These are phyloP conservation scores for Pristionchus maxplancki DNA, from an alignment of 2,888 invertebrate genomes.

Conservation along the genomic window DNA sequence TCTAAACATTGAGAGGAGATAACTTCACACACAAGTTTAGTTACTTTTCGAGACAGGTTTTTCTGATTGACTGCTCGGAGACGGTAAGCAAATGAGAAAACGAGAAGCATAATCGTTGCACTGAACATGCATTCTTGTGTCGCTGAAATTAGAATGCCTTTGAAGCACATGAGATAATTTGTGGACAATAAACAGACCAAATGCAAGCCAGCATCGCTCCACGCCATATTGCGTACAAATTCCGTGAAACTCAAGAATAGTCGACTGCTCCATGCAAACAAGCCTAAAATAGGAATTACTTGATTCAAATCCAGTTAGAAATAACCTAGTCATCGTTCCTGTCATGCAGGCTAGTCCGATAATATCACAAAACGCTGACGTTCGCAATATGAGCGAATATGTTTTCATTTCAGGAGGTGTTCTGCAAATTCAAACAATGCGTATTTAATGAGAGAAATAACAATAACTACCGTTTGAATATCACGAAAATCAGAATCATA, in stretches of 20 bases:
- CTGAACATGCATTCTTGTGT: background rate
- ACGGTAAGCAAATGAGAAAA: background rate
- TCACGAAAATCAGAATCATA: background rate
- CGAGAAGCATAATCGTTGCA: background rate
- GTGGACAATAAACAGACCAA: background rate
- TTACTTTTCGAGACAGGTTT: background rate
- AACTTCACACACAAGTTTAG: too few species aligned
- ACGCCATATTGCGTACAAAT: background rate
- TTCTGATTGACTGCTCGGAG: background rate
- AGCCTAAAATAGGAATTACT: background rate
- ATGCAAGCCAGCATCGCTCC: background rate
- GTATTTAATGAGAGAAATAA: background rate
- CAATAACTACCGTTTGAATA: background rate
- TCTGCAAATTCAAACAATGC: background rate
- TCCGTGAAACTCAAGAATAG: background rate
- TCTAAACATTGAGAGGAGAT: background rate
- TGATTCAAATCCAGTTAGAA: background rate
- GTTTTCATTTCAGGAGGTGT: background rate
- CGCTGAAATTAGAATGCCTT: background rate
- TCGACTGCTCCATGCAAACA: background rate
- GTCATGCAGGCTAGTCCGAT: background rate
- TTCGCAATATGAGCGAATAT: background rate
- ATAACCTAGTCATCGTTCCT: background rate
- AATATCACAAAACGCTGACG: background rate
- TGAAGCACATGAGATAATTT: too few species aligned